These are phyloP conservation scores for Deilephila porcellus DNA, from an alignment of 2,888 invertebrate species.

Conservation along the genomic window DNA sequence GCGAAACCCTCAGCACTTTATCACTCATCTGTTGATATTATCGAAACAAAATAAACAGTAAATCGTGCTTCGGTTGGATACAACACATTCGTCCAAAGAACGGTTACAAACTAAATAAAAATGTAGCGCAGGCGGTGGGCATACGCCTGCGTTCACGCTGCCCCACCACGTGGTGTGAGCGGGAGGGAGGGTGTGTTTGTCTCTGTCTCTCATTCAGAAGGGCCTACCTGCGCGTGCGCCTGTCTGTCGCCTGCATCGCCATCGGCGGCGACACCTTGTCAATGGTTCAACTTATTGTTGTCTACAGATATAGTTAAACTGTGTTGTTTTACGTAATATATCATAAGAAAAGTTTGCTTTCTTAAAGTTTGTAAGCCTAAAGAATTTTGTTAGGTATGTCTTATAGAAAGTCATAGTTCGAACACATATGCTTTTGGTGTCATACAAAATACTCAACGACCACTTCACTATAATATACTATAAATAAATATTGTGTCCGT, in stretches of 20 bases:
- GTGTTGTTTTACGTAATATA: not conserved
- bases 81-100: constrained; percentile 59
- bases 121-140: constrained; percentile 79
- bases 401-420: no score
- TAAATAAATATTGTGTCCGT: no score
- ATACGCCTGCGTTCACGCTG: constrained; percentile 73
- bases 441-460: no score
- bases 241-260: constrained; percentile 67
- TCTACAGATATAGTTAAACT: constrained; percentile 56
- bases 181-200: constrained; percentile 53
- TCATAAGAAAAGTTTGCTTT: not conserved
- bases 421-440: no score
- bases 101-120: constrained; percentile 84
- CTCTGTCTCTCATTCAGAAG: constrained; percentile 52
- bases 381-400: not conserved
- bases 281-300: constrained; percentile 78
- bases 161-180: constrained; percentile 78
- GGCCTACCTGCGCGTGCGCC: constrained; percentile 82
- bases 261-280: constrained; percentile 78
- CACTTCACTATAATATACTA: no score
- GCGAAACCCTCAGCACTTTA: constrained; percentile 64
- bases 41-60: constrained; percentile 70
- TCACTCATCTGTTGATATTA: constrained; percentile 79
- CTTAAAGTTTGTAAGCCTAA: not conserved
- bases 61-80: constrained; percentile 49